Conservation (phyloP, 2,888 invertebrate species). For the Listrodromus nycthemerus region DNA sequence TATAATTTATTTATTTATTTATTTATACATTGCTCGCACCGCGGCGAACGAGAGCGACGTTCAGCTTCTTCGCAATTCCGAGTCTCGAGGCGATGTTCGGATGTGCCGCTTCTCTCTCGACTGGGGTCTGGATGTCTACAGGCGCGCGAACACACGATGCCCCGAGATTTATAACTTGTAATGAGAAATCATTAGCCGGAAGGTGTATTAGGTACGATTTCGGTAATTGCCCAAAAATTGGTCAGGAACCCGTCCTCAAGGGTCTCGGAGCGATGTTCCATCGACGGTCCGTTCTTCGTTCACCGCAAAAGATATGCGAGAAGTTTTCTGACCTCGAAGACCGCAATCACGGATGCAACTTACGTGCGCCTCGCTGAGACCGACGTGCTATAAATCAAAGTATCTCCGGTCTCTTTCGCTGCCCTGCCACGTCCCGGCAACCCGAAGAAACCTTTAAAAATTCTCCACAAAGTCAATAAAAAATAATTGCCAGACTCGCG, state of each 20-base stretch:
- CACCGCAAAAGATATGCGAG: slow-evolving; percentile 56
- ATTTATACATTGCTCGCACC: slow-evolving; percentile 72
- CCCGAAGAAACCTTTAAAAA: slow-evolving; percentile 38
- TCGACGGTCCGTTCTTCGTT: slow-evolving; percentile 7
- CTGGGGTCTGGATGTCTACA: slow-evolving; percentile 36
- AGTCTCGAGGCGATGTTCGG: slow-evolving; percentile 71
- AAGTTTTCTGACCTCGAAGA: slow-evolving; percentile 63
- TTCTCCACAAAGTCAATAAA: slow-evolving; percentile 53
- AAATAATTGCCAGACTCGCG: slow-evolving; percentile 40
- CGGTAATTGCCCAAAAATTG: slow-evolving; percentile 83
- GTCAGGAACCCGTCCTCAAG: slow-evolving; percentile 60
- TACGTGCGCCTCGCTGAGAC: slow-evolving; percentile 57
- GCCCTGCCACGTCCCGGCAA: neutral
- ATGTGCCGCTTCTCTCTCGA: slow-evolving; percentile 43
- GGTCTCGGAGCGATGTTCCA: slow-evolving; percentile 30
- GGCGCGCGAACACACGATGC: slow-evolving; percentile 58
- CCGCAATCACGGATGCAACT: slow-evolving; percentile 67
- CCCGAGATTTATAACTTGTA: slow-evolving; percentile 83
- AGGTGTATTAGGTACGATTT: slow-evolving; percentile 83
- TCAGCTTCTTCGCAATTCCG: slow-evolving; percentile 61
- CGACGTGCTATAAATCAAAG: slow-evolving; percentile 65
- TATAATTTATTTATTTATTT: slow-evolving; percentile 74
- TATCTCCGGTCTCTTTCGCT: slow-evolving; percentile 34
- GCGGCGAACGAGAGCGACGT: slow-evolving; percentile 57
- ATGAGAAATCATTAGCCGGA: slow-evolving; percentile 84